These are phyloP conservation scores for Achroia grisella DNA, from an alignment of 1,140 invertebrate species.

Conservation along the genomic window DNA sequence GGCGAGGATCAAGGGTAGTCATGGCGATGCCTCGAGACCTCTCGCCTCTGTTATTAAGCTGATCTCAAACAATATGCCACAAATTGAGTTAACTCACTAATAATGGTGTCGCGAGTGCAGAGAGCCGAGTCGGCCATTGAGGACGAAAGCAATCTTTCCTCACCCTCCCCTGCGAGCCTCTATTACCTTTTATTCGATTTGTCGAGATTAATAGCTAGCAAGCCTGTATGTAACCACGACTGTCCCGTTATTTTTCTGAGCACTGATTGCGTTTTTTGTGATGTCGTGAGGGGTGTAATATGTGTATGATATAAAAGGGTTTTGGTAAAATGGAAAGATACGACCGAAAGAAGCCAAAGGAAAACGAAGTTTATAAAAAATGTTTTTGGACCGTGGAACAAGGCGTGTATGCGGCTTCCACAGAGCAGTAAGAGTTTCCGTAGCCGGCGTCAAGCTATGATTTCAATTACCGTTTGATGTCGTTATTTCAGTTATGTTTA, in stretches of 20 bases:
- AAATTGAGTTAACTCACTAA: constrained; percentile 73
- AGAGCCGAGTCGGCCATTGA: constrained; percentile 48
- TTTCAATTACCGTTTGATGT: constrained; percentile 70
- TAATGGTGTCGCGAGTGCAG: constrained; percentile 60
- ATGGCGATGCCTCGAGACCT: constrained; percentile 52
- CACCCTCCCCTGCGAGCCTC: constrained; percentile 29
- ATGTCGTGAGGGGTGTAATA: background rate
- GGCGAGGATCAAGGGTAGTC: constrained; percentile 49
- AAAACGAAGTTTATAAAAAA: constrained; percentile 24
- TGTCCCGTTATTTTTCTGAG: constrained; percentile 9
- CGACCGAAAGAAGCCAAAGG: constrained; percentile 27
- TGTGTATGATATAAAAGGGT: constrained; percentile 13
- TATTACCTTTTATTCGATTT: constrained; percentile 67
- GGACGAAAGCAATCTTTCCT: constrained; percentile 49
- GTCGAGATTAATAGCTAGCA: constrained; percentile 57
- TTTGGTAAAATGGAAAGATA: constrained; percentile 10
- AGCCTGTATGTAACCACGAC: constrained; percentile 34
- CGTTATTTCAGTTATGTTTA: constrained; percentile 67
- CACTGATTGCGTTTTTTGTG: constrained; percentile 18
- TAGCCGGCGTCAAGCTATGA: constrained; percentile 38
- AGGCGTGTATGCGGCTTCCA: constrained; percentile 25
- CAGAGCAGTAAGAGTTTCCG: constrained; percentile 24
- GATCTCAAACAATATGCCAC: constrained; percentile 69
- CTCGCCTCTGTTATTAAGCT: constrained; percentile 65
- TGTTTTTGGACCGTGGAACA: constrained; percentile 7